Percentiles rank a stretch among this genome's conserved stretches.
Conservation (phyloP, 2,113 vertebrate genomes). For the Setophaga coronata region DNA sequence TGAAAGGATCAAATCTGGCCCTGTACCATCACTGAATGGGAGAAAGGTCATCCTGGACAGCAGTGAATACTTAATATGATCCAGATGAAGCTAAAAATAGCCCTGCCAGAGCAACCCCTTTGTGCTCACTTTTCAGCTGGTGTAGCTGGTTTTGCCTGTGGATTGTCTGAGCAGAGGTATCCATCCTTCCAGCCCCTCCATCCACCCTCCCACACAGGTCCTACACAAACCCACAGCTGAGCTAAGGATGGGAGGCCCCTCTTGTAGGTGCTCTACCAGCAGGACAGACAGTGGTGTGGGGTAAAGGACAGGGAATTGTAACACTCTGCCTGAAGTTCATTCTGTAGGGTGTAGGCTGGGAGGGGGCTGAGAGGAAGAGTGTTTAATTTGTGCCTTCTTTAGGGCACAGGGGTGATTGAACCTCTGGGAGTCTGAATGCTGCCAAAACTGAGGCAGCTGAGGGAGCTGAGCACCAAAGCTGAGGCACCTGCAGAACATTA, state of each 20-base stretch:
- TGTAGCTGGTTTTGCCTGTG: neutral
- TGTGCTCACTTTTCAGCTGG: neutral
- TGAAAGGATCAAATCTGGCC: neutral
- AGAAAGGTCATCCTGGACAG: neutral
- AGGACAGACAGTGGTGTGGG: neutral
- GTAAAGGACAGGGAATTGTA: neutral
- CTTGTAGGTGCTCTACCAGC: neutral
- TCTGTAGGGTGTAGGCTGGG: neutral
- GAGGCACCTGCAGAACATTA: neutral
- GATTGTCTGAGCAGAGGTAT: accelerated
- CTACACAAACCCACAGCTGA: neutral
- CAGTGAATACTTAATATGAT: neutral
- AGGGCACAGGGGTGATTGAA: neutral
- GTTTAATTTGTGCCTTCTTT: neutral
- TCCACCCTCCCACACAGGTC: neutral
- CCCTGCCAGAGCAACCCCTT: neutral
- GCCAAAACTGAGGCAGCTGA: neutral
- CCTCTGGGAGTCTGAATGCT: neutral
- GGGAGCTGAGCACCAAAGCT: neutral
- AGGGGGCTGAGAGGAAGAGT: neutral
- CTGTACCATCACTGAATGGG: neutral
- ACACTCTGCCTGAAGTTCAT: neutral
- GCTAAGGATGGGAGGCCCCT: neutral
- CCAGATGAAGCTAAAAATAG: conserved; percentile 1
- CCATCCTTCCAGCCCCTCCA: neutral